phyloP scores from a whole-genome alignment of 2,888 invertebrate genomes.

The Thera obeliscata region DNA sequence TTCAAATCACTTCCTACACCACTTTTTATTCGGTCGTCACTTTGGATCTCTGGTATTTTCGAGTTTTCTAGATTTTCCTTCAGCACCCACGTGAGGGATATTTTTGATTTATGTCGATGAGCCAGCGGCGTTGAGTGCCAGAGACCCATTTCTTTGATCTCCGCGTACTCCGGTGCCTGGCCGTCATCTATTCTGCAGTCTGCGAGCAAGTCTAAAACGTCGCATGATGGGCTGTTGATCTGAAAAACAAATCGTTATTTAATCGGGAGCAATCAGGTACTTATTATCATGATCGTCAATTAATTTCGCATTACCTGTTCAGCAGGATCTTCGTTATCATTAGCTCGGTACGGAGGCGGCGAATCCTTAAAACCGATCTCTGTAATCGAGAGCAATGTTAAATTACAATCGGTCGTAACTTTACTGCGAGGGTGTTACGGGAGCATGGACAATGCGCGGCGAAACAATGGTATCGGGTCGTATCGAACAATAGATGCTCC shows the following conservation, averaged over 20 bases:
- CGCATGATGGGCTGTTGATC: constrained; percentile 60
- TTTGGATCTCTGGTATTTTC: constrained; percentile 58
- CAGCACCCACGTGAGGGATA: constrained; percentile 90
- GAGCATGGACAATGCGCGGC: constrained; percentile 61
- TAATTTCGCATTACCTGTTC: constrained; percentile 53
- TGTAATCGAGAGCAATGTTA: constrained; percentile 45
- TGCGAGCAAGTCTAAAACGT: constrained; percentile 72
- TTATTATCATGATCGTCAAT: constrained; percentile 25
- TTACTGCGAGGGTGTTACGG: constrained; percentile 57
- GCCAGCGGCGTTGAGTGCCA: constrained; percentile 79
- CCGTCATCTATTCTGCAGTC: constrained; percentile 63
- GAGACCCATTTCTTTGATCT: constrained; percentile 78
- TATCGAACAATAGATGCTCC: constrained; percentile 21
- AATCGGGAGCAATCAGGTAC: not conserved
- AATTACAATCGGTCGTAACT: constrained; percentile 59
- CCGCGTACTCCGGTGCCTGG: constrained; percentile 70
- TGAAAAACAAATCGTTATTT: constrained; percentile 45
- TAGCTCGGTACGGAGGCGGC: constrained; percentile 75
- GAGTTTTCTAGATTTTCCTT: constrained; percentile 85
- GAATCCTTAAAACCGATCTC: constrained; percentile 71
- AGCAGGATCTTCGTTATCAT: constrained; percentile 55
- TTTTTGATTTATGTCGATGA: constrained; percentile 84
- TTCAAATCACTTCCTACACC: constrained; percentile 51
- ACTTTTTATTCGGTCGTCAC: constrained; percentile 52
- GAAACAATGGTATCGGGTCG: constrained; percentile 52